These are phyloP conservation scores for Thyatira batis DNA, from an alignment of 2,888 invertebrate species.

Conservation along the genomic window DNA sequence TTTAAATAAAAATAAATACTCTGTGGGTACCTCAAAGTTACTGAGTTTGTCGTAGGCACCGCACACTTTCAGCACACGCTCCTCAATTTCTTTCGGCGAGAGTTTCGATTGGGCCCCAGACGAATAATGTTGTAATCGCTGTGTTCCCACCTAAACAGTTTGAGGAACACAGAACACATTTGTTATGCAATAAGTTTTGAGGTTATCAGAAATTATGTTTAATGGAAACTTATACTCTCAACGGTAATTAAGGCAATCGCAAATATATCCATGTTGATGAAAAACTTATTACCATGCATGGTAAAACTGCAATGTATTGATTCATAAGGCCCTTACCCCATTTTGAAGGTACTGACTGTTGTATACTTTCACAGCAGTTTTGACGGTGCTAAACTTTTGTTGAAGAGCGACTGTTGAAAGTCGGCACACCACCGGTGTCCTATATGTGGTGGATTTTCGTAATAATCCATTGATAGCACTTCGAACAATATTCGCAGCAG, in stretches of 20 bases:
- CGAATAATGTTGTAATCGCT: slow-evolving; percentile 57
- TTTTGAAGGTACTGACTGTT: slow-evolving; percentile 52
- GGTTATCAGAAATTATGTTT: slow-evolving; percentile 55
- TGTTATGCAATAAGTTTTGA: slow-evolving; percentile 79
- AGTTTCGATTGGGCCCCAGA: slow-evolving; percentile 73
- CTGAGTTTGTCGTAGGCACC: slow-evolving; percentile 94
- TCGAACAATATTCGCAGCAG: slow-evolving; percentile 73
- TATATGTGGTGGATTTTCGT: slow-evolving; percentile 65
- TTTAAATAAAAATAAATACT: slow-evolving; percentile 52
- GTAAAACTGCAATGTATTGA: slow-evolving; percentile 41
- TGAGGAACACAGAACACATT: slow-evolving; percentile 64
- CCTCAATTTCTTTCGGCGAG: slow-evolving; percentile 85
- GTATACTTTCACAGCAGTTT: slow-evolving; percentile 47
- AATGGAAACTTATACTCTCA: not conserved
- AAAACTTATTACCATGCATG: not conserved
- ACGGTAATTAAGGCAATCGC: not conserved
- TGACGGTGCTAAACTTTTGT: slow-evolving; percentile 63
- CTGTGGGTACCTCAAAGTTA: slow-evolving; percentile 88
- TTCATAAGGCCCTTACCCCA: slow-evolving; percentile 60
- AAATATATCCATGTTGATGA: not conserved
- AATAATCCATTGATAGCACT: slow-evolving; percentile 74
- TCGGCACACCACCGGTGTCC: slow-evolving; percentile 69
- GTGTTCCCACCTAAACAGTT: slow-evolving; percentile 72
- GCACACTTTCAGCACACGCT: slow-evolving; percentile 93
- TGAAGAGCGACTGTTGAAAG: slow-evolving; percentile 67